A percentile compares a stretch with the other conserved stretches of the same genome.
Conservation (phyloP, 2,888 invertebrate genomes). For the Papilio elwesi region DNA sequence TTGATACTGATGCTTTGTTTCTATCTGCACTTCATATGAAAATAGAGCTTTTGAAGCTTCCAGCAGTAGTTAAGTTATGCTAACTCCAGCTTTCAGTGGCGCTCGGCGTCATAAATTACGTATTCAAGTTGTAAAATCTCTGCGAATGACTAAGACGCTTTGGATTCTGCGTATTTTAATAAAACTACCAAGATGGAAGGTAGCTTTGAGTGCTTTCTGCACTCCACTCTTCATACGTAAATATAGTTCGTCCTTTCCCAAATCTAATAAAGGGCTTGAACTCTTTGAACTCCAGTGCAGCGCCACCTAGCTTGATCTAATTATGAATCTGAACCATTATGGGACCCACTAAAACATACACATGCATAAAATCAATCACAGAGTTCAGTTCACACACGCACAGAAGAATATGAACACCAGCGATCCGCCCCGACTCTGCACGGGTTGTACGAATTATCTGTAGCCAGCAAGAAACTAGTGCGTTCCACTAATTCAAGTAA, state of each 20-base stretch:
- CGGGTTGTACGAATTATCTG: no score
- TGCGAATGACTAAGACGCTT: slow-evolving; percentile 38
- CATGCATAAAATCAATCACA: no score
- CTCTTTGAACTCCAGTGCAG: no score
- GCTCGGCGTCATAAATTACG: slow-evolving; percentile 38
- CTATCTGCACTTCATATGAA: slow-evolving; percentile 21
- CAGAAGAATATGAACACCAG: no score
- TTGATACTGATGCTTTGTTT: not conserved
- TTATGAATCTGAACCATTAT: no score
- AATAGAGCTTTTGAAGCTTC: slow-evolving; percentile 29
- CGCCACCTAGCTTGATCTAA: no score
- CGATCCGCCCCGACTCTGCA: no score
- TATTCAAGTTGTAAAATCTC: slow-evolving; percentile 41
- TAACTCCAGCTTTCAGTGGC: slow-evolving; percentile 27
- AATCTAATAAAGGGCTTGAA: no score
- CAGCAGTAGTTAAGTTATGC: slow-evolving; percentile 30
- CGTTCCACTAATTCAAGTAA: no score
- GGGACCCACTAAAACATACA: no score
- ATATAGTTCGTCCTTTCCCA: not conserved
- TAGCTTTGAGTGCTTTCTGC: slow-evolving; percentile 24
- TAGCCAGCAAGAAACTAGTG: no score
- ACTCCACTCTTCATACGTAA: not conserved
- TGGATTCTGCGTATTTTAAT: slow-evolving; percentile 36
- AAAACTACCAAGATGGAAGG: slow-evolving; percentile 31
- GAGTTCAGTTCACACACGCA: no score